Conservation (phyloP, 1,140 invertebrate species). For the Vollenhovia emeryi region DNA sequence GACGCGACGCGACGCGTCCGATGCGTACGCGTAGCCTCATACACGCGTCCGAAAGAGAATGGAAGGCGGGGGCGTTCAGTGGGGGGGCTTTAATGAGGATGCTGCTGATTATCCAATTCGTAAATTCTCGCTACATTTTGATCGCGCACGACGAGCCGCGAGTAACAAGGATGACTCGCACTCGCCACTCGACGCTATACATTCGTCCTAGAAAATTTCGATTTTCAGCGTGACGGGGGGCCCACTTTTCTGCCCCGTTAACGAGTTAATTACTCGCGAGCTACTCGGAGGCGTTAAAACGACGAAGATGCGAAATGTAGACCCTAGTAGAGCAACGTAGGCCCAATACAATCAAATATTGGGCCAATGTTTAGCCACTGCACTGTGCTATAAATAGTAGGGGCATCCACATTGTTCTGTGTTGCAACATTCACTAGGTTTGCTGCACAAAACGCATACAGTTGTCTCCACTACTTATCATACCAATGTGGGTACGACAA, state of each 20-base stretch:
- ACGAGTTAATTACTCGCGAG: background rate
- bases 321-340: too few species aligned
- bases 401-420: too few species aligned
- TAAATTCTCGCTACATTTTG: constrained; percentile 86
- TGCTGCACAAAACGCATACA: too few species aligned
- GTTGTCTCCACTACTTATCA: too few species aligned
- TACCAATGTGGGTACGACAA: too few species aligned
- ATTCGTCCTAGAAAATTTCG: constrained; percentile 52
- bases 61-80: constrained; percentile 83
- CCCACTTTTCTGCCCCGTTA: background rate
- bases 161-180: constrained; percentile 78
- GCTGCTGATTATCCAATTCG: constrained; percentile 86
- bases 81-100: constrained; percentile 85
- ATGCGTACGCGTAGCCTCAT: constrained; percentile 38
- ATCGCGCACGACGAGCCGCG: constrained; percentile 80
- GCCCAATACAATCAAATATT: too few species aligned
- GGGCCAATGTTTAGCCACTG: too few species aligned
- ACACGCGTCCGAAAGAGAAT: constrained; percentile 72
- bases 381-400: too few species aligned
- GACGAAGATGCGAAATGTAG: background rate
- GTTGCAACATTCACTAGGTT: too few species aligned
- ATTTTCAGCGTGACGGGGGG: constrained; percentile 29
- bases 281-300: background rate
- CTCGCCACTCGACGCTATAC: constrained; percentile 33
- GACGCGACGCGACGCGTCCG: constrained; percentile 44